phyloP scores from a whole-genome alignment of 2,888 invertebrate species.

The Dyspetes luteomarginatus region DNA sequence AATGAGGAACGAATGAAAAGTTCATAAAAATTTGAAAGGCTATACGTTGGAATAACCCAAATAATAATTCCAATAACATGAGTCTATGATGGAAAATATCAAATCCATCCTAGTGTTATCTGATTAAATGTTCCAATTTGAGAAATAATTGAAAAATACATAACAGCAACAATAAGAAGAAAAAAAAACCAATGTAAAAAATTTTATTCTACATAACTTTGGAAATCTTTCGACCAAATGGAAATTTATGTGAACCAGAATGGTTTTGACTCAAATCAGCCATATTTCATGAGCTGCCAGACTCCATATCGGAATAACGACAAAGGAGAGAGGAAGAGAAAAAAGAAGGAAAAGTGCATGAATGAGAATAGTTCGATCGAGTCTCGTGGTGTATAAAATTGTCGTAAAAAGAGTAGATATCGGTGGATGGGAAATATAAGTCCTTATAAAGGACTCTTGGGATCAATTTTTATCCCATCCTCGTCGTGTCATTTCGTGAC shows the following conservation, averaged over 20 bases:
- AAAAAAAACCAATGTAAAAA: conserved; percentile 4
- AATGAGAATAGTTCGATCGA: conserved; percentile 40
- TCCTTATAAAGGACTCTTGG: conserved; percentile 62
- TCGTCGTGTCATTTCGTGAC: conserved; percentile 60
- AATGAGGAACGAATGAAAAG: no score
- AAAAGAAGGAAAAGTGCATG: not conserved
- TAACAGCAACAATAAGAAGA: not conserved
- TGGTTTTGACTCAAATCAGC: conserved; percentile 3
- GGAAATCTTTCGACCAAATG: conserved; percentile 21
- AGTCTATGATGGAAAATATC: no score
- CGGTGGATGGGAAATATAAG: conserved; percentile 50
- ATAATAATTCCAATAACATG: no score
- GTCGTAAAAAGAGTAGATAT: conserved; percentile 64
- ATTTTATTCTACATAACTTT: conserved; percentile 7
- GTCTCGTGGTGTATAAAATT: conserved; percentile 56
- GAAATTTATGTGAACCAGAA: conserved; percentile 28
- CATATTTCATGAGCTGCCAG: conserved; percentile 30
- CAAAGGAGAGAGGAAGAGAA: not conserved
- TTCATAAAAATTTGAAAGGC: no score
- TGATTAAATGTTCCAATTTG: not conserved
- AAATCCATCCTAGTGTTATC: no score
- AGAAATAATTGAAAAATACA: not conserved
- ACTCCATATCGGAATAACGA: conserved; percentile 31
- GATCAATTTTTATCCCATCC: conserved; percentile 63
- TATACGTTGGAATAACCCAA: no score